A percentile compares a stretch with the other conserved stretches of the same genome.
These are phyloP conservation scores for Myotis yumanensis DNA, from an alignment of 2,113 vertebrate genomes.

Conservation along the genomic window DNA sequence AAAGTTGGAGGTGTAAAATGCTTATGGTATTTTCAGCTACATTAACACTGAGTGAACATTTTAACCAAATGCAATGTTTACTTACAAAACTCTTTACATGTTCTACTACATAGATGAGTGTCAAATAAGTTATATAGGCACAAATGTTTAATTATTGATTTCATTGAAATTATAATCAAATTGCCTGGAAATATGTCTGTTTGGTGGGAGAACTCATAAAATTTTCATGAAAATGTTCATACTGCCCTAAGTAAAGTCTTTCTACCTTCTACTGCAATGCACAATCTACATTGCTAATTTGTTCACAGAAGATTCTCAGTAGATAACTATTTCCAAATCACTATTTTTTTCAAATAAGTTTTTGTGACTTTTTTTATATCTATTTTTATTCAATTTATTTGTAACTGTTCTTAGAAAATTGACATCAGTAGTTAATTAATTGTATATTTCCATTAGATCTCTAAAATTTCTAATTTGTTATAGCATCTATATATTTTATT, in stretches of 20 bases:
- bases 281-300: slow-evolving; percentile 26
- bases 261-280: neutral
- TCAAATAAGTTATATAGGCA: slow-evolving; percentile 47
- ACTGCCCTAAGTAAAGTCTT: neutral
- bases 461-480: neutral
- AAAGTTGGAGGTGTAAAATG: slow-evolving; percentile 19
- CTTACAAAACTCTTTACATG: slow-evolving; percentile 31
- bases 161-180: slow-evolving; percentile 2
- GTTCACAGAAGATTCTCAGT: neutral
- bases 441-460: neutral
- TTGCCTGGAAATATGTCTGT: neutral
- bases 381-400: neutral
- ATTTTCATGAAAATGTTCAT: slow-evolving; percentile 22
- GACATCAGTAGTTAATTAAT: neutral
- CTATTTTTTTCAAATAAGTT: neutral
- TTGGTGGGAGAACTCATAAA: neutral
- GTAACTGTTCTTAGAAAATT: neutral
- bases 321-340: neutral
- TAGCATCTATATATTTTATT: neutral
- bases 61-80: slow-evolving; percentile 21
- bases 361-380: neutral
- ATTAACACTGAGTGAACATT: neutral
- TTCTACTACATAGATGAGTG: neutral
- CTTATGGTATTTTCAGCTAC: slow-evolving; percentile 37
- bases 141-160: slow-evolving; percentile 38